These are phyloP conservation scores for Labrus mixtus DNA, from an alignment of 2,113 vertebrate species.

Conservation along the genomic window DNA sequence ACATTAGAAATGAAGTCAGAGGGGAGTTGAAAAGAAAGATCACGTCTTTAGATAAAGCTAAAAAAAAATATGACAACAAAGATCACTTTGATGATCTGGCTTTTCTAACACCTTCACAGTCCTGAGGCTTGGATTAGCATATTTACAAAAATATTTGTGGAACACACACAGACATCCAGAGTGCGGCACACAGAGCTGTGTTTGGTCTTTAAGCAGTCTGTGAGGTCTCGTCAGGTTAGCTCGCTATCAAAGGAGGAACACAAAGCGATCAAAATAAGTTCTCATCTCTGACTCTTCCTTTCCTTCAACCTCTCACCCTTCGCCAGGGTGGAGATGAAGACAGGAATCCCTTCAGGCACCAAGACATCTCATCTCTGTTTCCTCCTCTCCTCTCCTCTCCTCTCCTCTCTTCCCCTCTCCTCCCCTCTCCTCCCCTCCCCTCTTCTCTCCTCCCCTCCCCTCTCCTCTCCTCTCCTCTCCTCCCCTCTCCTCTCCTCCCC, in stretches of 20 bases:
- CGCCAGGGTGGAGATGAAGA: conserved; percentile 58
- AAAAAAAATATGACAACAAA: conserved; percentile 35
- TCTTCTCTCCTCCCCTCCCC: neutral
- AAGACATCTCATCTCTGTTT: conserved; percentile 21
- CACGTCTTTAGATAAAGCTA: conserved; percentile 18
- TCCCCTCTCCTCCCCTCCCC: neutral
- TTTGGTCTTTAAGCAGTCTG: conserved; percentile 46
- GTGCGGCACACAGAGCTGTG: conserved; percentile 21
- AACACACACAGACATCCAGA: neutral
- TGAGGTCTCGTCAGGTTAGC: conserved; percentile 57
- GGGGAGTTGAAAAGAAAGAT: conserved; percentile 11
- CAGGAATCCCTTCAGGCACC: conserved; percentile 48
- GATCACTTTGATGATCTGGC: conserved; percentile 37
- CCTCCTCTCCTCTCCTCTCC: conserved; percentile 5
- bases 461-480: neutral
- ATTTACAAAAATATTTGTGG: conserved; percentile 19
- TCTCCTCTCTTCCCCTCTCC: neutral
- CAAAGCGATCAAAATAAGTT: conserved; percentile 51
- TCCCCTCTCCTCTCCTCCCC: neutral
- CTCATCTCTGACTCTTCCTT: conserved; percentile 51
- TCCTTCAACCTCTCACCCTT: conserved; percentile 37
- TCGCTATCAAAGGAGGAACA: conserved; percentile 45
- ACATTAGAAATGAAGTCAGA: neutral
- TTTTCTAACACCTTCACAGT: conserved; percentile 3
- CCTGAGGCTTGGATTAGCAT: conserved; percentile 12